Conservation (phyloP, 2,797 vertebrate species). For the Astyanax mexicanus region DNA sequence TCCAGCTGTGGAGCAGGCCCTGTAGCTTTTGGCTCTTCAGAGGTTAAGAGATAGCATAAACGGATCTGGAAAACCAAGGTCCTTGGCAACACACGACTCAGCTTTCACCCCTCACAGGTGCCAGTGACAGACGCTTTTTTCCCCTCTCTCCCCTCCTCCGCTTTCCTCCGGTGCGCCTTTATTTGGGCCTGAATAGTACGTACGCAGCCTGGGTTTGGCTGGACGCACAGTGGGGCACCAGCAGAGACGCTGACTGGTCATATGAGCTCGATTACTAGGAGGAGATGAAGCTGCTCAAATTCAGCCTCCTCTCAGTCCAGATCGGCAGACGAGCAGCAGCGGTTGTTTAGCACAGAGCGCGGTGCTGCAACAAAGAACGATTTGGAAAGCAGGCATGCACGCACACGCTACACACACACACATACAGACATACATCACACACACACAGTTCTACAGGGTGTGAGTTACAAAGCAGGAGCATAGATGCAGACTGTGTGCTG, state of each 20-base stretch:
- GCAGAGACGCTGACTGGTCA: slow-evolving; percentile 43
- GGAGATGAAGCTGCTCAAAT: slow-evolving; percentile 32
- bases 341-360: slow-evolving; percentile 23
- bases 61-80: slow-evolving; percentile 65
- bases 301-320: slow-evolving; percentile 42
- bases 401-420: slow-evolving; percentile 11
- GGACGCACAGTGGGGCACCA: slow-evolving; percentile 35
- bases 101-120: slow-evolving; percentile 61
- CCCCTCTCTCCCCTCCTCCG: slow-evolving; percentile 22
- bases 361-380: slow-evolving; percentile 30
- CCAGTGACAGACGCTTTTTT: slow-evolving; percentile 58
- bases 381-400: slow-evolving; percentile 29
- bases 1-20: slow-evolving; percentile 36
- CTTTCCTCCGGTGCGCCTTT: slow-evolving; percentile 46
- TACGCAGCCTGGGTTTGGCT: slow-evolving; percentile 42
- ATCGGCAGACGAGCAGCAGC: slow-evolving; percentile 7
- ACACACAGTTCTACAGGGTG: slow-evolving; percentile 32
- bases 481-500: slow-evolving; percentile 62
- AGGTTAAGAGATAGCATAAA: slow-evolving; percentile 38
- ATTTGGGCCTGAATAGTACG: slow-evolving; percentile 56
- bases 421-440: slow-evolving; percentile 13
- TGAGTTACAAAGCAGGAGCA: slow-evolving; percentile 56
- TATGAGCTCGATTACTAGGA: slow-evolving; percentile 37
- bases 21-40: slow-evolving; percentile 44
- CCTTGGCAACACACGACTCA: slow-evolving; percentile 72